Base-by-base conservation (phyloP, 2,888 invertebrate species). In the Dyspetes luteomarginatus region DNA sequence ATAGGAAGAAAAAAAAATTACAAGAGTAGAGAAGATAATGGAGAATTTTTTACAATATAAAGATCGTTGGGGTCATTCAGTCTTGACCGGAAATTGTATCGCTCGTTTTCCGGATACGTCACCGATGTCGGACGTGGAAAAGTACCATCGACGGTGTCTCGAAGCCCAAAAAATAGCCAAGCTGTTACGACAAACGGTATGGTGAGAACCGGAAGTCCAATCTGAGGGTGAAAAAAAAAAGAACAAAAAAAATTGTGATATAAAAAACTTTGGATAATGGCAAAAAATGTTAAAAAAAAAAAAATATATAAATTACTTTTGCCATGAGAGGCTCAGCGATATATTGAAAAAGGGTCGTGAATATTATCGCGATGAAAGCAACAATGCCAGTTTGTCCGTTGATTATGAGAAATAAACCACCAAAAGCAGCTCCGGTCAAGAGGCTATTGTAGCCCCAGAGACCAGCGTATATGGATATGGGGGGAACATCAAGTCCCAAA, bases 371-470 rank as follows among this genome's bases (percentile, higher is more conserved):
- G 2, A 90, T 85, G 28, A 89, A 62, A 0, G 90, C 86, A 15
- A 90, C 90, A 7, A 87, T 78, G 0, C 88, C 88, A 0, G 91
- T 89, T 82, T 92, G 92, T 3, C 86, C 85, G 12, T 90, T 92
- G 22, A 92, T 82, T 0, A 92, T 90, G 68, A 92, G 85, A 72
- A 92, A 92, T 82, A 92, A 90, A 24, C 92, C 92, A 17, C 92
- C 92, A 15, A 93, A 83, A 50, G 91, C 88, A 5, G 89, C 91
- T 0, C 91, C 92, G 1, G 92, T 91, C 45, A 93, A 78, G 58
- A 93, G 83, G 26, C 91, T 90, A 75, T 93, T 93, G 84, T 91
- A 93, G 4, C 93, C 93, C 93, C 93, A 93, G 0, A 92, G 67
- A 0, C 93, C 93, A 1, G 87, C 84, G 85, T 92, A 92, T 26